These are phyloP conservation scores for Diadumene lineata DNA, from an alignment of 92 coral and sea anemone species.

Conservation along the genomic window DNA sequence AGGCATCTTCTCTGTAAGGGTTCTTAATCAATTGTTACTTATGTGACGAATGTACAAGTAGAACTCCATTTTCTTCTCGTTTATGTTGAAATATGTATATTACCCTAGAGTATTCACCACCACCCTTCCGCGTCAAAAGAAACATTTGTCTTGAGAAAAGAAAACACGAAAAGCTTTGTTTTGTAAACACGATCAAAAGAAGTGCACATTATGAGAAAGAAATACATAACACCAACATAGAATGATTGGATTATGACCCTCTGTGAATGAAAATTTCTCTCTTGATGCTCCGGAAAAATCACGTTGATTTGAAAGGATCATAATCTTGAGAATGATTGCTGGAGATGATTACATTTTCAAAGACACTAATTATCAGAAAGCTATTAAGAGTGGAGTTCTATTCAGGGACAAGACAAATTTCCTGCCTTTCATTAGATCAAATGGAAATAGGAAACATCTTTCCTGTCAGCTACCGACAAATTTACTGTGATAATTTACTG, in stretches of 20 bases:
- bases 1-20: not conserved
- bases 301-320: conserved; percentile 11
- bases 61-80: not conserved
- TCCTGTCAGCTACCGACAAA: conserved; percentile 31
- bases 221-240: conserved; percentile 4
- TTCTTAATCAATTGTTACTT: conserved; percentile 26
- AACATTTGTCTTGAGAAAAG: not conserved
- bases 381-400: conserved; percentile 43
- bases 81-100: conserved; percentile 1
- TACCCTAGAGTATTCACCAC: not conserved
- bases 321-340: conserved; percentile 26
- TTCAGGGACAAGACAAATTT: conserved; percentile 42
- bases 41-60: not conserved
- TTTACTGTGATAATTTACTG: conserved; percentile 35
- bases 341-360: conserved; percentile 27
- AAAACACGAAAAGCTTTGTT: not conserved
- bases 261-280: conserved; percentile 15
- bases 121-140: not conserved
- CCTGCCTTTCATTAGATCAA: conserved; percentile 45
- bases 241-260: conserved; percentile 9
- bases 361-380: conserved; percentile 40
- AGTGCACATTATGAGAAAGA: conserved; percentile 11
- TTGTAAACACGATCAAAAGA: conserved; percentile 17
- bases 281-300: conserved; percentile 27
- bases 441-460: conserved; percentile 45